Base-by-base conservation (phyloP, 2,797 vertebrate species). In the Peromyscus attwateri region DNA sequence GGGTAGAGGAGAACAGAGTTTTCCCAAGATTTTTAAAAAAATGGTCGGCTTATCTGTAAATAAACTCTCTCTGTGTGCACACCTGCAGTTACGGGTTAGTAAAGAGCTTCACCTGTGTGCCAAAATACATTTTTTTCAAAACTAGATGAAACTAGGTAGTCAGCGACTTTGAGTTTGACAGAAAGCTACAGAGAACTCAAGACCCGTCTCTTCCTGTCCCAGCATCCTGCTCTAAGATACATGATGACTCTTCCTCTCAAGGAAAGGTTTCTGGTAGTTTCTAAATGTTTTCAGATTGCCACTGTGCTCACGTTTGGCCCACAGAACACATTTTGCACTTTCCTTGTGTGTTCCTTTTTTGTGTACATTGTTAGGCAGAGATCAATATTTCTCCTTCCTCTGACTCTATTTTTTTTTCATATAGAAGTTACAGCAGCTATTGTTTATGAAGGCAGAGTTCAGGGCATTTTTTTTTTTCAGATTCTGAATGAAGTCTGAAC, bases 101-200 rank as follows among this genome's bases (percentile, higher is more conserved):
- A 89, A 91, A 87, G 92, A 93, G 66, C 40, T 97, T 96, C 34
- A 57, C 85, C 95, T 92, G 40, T 17, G 68, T 80, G 66, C 95
- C 91, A 97, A 96, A 96, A 89, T 11, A 19, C 64, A 68, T 88
- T 95, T 96, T 92, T 96, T 92, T 96, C 75, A 97, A 91, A 97
- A 94, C 89, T 85, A 87, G 8, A 76, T 96, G 85, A 88, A 98
- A 81, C 60, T 87, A 19, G 68, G 40, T 46, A 52, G 95, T 96
- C 95, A 96, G 95, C 88, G 96, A 94, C 75, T 94, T 96, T 66
- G 34, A 87, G 16, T 94, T 43, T 84, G 95, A 94, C 91, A 95
- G 92, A 87, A 92, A 96, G 57, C 6, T 43, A 70, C 34, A 25
- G 6, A 76, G 92, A 94, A 92, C 87, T 82, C 70, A 79, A 79